Base-by-base conservation (phyloP, 2,113 vertebrate genomes). In the Meriones unguiculatus region DNA sequence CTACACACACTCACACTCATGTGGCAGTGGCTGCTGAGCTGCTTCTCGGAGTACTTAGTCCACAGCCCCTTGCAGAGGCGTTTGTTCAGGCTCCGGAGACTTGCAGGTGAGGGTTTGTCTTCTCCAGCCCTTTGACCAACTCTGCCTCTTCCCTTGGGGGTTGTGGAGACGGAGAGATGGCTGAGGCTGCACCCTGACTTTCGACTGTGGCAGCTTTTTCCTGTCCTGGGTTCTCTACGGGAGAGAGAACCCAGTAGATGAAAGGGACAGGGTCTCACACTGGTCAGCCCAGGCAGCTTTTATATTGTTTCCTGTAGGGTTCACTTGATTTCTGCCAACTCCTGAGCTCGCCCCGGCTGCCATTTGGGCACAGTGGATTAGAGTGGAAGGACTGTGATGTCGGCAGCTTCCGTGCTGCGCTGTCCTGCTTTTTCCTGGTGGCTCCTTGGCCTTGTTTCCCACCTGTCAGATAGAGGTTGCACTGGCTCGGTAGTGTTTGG, bases 371-470 rank as follows among this genome's bases (percentile, higher is more conserved):
- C 50, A 76, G 46, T 54, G 12, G 46, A 9, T 24, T 52, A 11
- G 17, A 85, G 25, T 32, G 0, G 41, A 77, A 62, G 46, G 1
- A 7, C 12, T 0, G 3, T 28, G 20, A 10, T 11, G 12, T 1
- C 77, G 41, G 41, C 24, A 69, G 54, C 54, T n/a, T 1, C 91
- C n/a, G 32, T 25, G 86, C 41, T 87, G 46, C 46, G 94, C n/a
- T 28, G 30, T 67, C 10, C 12, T 15, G 62, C 65, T 30, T 30
- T 13, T 84, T 28, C 72, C 3, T 41, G 46, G 46, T 46, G 46
- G 46, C 5, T 46, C 46, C 41, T 75, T 75, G n/a, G 17, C 18
- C n/a, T n/a, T 75, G 38, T 46, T 87, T 90, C 76, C 50, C 1
- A 30, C 70, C 41, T 59, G 2, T 70, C 24, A 77, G 77, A 41